Conservation (phyloP, 2,797 vertebrate genomes). For the Lepus townsendii region DNA sequence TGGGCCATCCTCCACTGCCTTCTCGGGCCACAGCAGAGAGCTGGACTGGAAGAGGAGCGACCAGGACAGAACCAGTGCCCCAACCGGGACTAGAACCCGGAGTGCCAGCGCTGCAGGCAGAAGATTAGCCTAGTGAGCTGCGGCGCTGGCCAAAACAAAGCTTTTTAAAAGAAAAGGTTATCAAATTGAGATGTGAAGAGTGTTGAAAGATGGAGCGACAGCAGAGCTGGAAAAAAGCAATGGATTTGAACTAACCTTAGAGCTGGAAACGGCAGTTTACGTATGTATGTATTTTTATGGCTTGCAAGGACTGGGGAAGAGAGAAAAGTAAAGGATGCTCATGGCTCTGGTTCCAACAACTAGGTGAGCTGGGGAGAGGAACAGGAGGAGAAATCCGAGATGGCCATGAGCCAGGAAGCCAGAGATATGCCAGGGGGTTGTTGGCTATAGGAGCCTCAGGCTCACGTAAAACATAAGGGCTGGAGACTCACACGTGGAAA, state of each 20-base stretch:
- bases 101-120: no score
- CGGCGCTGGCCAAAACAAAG: no score
- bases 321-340: neutral
- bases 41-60: no score
- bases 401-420: neutral
- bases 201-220: neutral
- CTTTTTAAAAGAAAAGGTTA: no score
- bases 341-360: neutral
- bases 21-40: no score
- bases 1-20: no score
- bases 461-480: neutral
- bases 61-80: no score
- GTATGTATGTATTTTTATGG: neutral
- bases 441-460: neutral
- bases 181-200: neutral
- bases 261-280: neutral
- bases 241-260: neutral
- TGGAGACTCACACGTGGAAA: neutral
- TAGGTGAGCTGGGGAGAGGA: neutral
- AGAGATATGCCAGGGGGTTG: fast-evolving
- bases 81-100: no score
- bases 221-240: neutral
- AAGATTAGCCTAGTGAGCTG: no score
- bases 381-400: neutral
- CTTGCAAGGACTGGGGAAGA: neutral